A percentile compares a stretch with the other conserved stretches of the same genome.
phyloP scores from a whole-genome alignment of 1,140 invertebrate genomes.

The Aphidius ervi region DNA sequence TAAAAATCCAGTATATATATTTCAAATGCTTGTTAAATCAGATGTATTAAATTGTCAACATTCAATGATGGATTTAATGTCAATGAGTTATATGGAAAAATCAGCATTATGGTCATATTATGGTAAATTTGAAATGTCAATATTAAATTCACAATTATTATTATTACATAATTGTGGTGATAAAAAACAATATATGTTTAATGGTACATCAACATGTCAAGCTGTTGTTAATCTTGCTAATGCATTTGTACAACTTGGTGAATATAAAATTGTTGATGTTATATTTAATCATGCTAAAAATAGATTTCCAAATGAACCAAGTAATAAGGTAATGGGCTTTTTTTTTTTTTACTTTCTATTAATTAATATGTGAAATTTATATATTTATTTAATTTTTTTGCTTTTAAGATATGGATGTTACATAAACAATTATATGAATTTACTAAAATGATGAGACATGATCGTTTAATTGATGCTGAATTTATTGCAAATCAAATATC shows the following conservation, averaged over 20 bases:
- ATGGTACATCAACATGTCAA: conserved; percentile 66
- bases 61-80: conserved; percentile 75
- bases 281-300: conserved; percentile 59
- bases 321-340: conserved; percentile 38
- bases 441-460: conserved; percentile 59
- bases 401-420: conserved; percentile 64
- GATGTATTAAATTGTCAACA: conserved; percentile 82
- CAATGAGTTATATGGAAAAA: conserved; percentile 72
- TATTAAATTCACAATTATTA: conserved; percentile 72
- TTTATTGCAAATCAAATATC: conserved; percentile 68
- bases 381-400: conserved; percentile 12
- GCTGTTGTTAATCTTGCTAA: conserved; percentile 68
- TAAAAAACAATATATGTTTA: conserved; percentile 58
- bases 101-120: conserved; percentile 82
- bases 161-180: conserved; percentile 68
- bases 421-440: conserved; percentile 63
- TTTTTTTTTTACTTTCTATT: background rate
- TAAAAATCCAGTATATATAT: conserved; percentile 44
- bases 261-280: conserved; percentile 55
- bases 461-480: conserved; percentile 73
- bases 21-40: conserved; percentile 74
- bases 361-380: background rate
- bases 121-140: conserved; percentile 78
- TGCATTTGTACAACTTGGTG: conserved; percentile 60
- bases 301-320: conserved; percentile 61